Evolutionary conservation across 2,113 vertebrate species (phyloP), one percentile per base, ranked within the genome.

Genomic region (Leucopternis melanops): DNA sequence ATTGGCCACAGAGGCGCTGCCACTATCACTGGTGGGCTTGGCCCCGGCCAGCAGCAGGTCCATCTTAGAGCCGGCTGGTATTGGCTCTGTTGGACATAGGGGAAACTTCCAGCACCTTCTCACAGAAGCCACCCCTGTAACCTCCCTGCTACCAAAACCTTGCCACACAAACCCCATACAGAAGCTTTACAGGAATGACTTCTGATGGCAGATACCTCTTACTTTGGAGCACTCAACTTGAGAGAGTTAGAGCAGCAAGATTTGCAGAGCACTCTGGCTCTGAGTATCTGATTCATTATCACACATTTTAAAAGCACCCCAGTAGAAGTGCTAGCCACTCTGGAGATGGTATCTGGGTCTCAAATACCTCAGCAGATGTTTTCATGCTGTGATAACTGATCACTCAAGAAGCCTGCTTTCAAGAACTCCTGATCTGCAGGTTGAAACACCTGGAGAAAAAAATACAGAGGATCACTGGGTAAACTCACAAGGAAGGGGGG

Each of bases 211-310:
- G 44, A 22, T 47, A 19, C 8, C 52, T 69, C 52, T 81, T 69
- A 49, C 38, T 86, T 58, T 12, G 16, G 61, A 83, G 38, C 52
- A 31, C 74, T 67, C 44, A 52, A 1, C 26, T 26, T 54, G 57
- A 69, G 36, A 83, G 49, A 72, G 36, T 20, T 50, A 45, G 15
- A 74, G 55, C 29, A 86, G 72, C 21, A 72, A 81, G 45, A 73
- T 55, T 86, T 88, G 55, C 34, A 66, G 61, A 78, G 18, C 0
- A 0, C 21, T 59, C 47, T 0, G 0, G 26, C 44, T 86, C 66
- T 74, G 63, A 69, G 58, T 52, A 86, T 71, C 52, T 71, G 11
- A 36, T 78, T 73, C 34, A 36, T 67, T 74, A 63, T n/a, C 61
- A 57, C 20, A 29, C 38, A 19, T 65, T 86, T 62, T 47, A 58